phyloP scores from a whole-genome alignment of 2,888 invertebrate genomes.

The Pollenia labialis region DNA sequence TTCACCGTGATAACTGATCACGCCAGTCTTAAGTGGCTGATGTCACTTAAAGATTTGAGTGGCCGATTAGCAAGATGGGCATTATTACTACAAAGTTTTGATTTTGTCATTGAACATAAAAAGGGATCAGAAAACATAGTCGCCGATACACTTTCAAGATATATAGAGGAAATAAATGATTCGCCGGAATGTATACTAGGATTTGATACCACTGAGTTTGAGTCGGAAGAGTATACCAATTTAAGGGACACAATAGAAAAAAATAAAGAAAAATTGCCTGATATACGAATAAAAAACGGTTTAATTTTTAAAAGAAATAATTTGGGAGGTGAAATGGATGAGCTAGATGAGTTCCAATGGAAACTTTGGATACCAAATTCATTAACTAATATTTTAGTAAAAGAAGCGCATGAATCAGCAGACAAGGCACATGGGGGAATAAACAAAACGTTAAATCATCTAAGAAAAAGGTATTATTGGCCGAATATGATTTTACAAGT shows the following conservation, averaged over 20 bases:
- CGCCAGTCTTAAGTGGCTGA: conserved; percentile 76
- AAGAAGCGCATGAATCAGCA: conserved; percentile 51
- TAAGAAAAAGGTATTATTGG: conserved; percentile 33
- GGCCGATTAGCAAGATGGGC: conserved; percentile 76
- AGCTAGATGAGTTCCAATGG: conserved; percentile 49
- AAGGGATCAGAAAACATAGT: conserved; percentile 53
- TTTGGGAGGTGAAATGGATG: too few relatives aligned
- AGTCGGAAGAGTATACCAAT: conserved; percentile 7
- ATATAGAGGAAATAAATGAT: background rate
- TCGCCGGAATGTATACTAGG: too few relatives aligned
- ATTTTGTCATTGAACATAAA: conserved; percentile 45
- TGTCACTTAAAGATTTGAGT: conserved; percentile 75
- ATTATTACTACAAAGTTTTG: conserved; percentile 52
- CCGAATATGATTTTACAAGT: conserved; percentile 4
- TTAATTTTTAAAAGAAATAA: background rate
- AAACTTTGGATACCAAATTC: conserved; percentile 54
- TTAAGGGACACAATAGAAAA: background rate
- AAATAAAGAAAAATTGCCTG: conserved; percentile 19
- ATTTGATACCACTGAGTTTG: background rate
- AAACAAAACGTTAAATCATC: conserved; percentile 22
- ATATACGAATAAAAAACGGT: conserved; percentile 4
- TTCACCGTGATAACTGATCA: conserved; percentile 76
- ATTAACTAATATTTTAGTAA: conserved; percentile 22
- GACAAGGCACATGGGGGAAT: conserved; percentile 58
- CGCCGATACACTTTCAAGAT: conserved; percentile 45